A percentile compares a stretch with the other conserved stretches of the same genome.
phyloP scores from a whole-genome alignment of 2,113 vertebrate species.

The Xiphophorus couchianus region DNA sequence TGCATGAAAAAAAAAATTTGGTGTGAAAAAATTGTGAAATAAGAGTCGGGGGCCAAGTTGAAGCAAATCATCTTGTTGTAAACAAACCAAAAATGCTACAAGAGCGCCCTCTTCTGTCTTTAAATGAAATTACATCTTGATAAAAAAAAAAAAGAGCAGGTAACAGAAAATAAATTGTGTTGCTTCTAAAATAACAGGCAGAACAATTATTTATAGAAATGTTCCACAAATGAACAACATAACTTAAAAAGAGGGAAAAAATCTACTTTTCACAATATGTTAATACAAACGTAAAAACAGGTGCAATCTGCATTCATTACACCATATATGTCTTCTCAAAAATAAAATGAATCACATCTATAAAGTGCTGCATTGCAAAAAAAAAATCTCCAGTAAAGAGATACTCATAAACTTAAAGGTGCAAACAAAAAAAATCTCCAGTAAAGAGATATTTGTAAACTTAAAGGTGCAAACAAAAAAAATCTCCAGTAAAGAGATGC shows the following conservation, averaged over 20 bases:
- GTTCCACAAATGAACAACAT: constrained; percentile 40
- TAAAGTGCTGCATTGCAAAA: neutral
- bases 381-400: constrained; percentile 15
- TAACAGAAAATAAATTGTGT: neutral
- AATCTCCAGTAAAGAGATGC: constrained; percentile 21
- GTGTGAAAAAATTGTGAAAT: neutral
- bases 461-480: neutral
- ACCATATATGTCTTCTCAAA: constrained; percentile 43
- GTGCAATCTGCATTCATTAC: constrained; percentile 16
- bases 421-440: neutral
- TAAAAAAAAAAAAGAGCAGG: too few relatives aligned
- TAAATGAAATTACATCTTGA: neutral
- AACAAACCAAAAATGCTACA: neutral
- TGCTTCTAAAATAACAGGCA: constrained; percentile 14
- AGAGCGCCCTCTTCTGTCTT: constrained; percentile 30
- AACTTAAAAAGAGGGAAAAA: constrained; percentile 18
- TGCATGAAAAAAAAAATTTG: neutral
- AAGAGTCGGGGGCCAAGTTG: neutral
- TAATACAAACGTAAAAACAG: constrained; percentile 57
- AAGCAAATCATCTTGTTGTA: neutral
- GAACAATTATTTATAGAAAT: constrained; percentile 35
- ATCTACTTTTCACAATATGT: constrained; percentile 23
- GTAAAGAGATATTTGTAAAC: constrained; percentile 35
- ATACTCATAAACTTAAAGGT: constrained; percentile 30
- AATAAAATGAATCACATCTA: neutral